A percentile compares a stretch with the other conserved stretches of the same genome.
Evolutionary conservation across 1,140 invertebrate species (phyloP).

Genomic region (Phymorhynchus buccinoides): DNA sequence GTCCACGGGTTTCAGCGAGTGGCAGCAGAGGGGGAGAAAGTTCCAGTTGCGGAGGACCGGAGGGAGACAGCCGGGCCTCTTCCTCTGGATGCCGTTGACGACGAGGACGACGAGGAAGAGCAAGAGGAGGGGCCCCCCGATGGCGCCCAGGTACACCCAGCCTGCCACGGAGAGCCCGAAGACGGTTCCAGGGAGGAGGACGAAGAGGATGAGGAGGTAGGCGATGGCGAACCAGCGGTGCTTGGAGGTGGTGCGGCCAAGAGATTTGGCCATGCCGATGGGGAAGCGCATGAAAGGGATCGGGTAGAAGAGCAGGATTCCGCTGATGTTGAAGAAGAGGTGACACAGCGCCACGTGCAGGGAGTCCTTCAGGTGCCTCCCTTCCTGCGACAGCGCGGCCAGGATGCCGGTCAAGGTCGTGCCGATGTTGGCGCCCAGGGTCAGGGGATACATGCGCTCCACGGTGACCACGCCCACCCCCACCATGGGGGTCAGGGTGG

Average conservation of each 20-base stretch:
- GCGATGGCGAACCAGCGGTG: slow-evolving; percentile 78
- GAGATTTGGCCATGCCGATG: slow-evolving; percentile 75
- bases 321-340: slow-evolving; percentile 69
- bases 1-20: slow-evolving; percentile 60
- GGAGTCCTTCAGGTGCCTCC: slow-evolving; percentile 68
- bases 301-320: slow-evolving; percentile 78
- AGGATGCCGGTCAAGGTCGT: slow-evolving; percentile 78
- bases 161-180: slow-evolving; percentile 72
- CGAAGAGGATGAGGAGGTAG: slow-evolving; percentile 77
- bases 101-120: slow-evolving; percentile 55
- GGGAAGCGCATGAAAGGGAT: slow-evolving; percentile 77
- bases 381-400: slow-evolving; percentile 75
- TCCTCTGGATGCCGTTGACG: slow-evolving; percentile 64
- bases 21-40: slow-evolving; percentile 57
- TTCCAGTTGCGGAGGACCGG: slow-evolving; percentile 62
- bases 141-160: slow-evolving; percentile 55
- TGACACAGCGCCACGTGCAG: slow-evolving; percentile 78
- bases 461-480: slow-evolving; percentile 78
- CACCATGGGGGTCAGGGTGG: slow-evolving; percentile 79
- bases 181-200: slow-evolving; percentile 75
- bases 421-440: slow-evolving; percentile 79
- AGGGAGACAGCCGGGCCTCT: slow-evolving; percentile 53
- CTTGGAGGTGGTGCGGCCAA: slow-evolving; percentile 76
- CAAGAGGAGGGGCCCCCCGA: slow-evolving; percentile 54
- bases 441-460: slow-evolving; percentile 78